These are phyloP conservation scores for Malurus melanocephalus DNA, from an alignment of 2,113 vertebrate species.

Conservation along the genomic window DNA sequence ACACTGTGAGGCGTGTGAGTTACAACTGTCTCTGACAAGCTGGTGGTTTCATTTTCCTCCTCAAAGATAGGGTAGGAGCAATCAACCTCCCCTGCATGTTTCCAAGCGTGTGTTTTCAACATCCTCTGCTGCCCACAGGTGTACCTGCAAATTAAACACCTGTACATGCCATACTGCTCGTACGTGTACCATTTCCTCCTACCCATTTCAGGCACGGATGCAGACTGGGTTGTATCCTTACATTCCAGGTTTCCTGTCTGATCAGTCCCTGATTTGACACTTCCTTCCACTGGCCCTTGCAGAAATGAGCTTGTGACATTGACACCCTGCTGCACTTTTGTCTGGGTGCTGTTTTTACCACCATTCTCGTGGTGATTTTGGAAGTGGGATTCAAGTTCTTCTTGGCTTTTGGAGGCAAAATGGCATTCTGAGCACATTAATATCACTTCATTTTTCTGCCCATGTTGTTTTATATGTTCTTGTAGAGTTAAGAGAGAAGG, in stretches of 20 bases:
- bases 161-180: conserved; percentile 91
- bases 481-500: conserved; percentile 83
- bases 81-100: conserved; percentile 92
- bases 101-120: conserved; percentile 97
- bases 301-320: background rate
- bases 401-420: conserved; percentile 84
- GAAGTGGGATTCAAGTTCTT: conserved; percentile 88
- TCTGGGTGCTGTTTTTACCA: background rate
- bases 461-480: conserved; percentile 88
- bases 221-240: conserved; percentile 13
- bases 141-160: conserved; percentile 94
- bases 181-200: conserved; percentile 90
- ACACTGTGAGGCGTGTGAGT: conserved; percentile 49
- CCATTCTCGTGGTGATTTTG: conserved; percentile 74
- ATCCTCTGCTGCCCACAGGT: conserved; percentile 96
- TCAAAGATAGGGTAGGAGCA: conserved; percentile 97
- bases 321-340: conserved; percentile 33
- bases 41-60: conserved; percentile 76
- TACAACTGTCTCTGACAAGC: conserved; percentile 55
- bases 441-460: conserved; percentile 89
- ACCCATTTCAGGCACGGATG: conserved; percentile 32
- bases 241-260: conserved; percentile 5
- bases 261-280: conserved; percentile 29
- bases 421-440: conserved; percentile 92
- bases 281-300: conserved; percentile 33